These are phyloP conservation scores for Megastigmus dorsalis DNA, from an alignment of 2,888 invertebrate genomes.

Conservation along the genomic window DNA sequence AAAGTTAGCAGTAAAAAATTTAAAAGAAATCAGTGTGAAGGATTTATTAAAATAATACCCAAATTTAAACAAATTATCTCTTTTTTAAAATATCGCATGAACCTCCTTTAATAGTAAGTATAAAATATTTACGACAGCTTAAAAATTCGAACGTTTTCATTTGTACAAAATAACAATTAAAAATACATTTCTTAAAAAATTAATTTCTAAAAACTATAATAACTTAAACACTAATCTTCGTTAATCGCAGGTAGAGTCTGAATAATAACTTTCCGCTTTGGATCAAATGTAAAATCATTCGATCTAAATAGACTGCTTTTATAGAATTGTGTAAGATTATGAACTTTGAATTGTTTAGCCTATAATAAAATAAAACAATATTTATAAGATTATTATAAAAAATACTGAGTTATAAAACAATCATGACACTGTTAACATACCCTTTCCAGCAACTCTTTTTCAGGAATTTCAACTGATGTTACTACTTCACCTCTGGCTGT, in stretches of 20 bases:
- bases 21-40: too few relatives aligned
- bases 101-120: too few relatives aligned
- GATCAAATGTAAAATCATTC: conserved; percentile 92
- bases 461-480: conserved; percentile 87
- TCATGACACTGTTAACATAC: conserved; percentile 74
- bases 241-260: conserved; percentile 83
- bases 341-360: conserved; percentile 93
- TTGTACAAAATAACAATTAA: neutral
- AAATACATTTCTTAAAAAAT: neutral
- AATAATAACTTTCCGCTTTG: conserved; percentile 88
- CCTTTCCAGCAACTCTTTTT: conserved; percentile 87
- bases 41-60: too few relatives aligned
- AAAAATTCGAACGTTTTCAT: neutral
- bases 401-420: neutral
- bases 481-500: conserved; percentile 81
- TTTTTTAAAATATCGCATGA: too few relatives aligned
- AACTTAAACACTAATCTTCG: conserved; percentile 55
- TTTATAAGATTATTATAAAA: conserved; percentile 18
- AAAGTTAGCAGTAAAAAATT: too few relatives aligned
- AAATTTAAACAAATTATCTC: too few relatives aligned
- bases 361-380: conserved; percentile 75
- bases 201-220: conserved; percentile 15
- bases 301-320: conserved; percentile 91
- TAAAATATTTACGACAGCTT: conserved; percentile 1
- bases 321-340: conserved; percentile 92